Conservation (phyloP, 2,888 invertebrate genomes). For the Ceriagrion tenellum region DNA sequence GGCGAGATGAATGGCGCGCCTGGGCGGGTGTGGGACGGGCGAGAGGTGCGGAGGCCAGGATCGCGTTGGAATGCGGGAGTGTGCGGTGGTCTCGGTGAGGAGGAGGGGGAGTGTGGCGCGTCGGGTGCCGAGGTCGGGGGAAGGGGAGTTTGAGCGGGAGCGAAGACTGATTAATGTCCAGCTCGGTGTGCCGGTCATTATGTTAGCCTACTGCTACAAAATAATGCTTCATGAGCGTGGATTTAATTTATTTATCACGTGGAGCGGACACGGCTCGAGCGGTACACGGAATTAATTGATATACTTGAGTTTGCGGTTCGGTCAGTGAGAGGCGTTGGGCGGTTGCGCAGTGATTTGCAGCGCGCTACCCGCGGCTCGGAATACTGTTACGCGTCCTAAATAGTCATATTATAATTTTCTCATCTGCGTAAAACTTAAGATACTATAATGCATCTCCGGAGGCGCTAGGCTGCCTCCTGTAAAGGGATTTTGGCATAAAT, state of each 20-base stretch:
- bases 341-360: neutral
- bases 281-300: conserved; percentile 43
- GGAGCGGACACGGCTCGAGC: neutral
- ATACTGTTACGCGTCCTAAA: no score
- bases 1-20: conserved; percentile 72
- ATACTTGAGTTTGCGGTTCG: neutral
- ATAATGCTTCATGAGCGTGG: conserved; percentile 41
- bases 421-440: no score
- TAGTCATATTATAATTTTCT: no score
- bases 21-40: conserved; percentile 71
- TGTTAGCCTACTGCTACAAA: conserved; percentile 64
- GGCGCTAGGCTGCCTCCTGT: no score
- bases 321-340: neutral
- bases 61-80: conserved; percentile 77
- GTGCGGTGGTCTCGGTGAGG: conserved; percentile 74
- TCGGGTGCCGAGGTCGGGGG: conserved; percentile 71
- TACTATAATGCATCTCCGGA: no score
- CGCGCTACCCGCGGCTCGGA: no score
- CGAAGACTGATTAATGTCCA: conserved; percentile 69
- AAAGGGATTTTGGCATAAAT: no score
- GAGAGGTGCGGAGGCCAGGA: conserved; percentile 75
- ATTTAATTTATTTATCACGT: neutral
- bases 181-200: conserved; percentile 71
- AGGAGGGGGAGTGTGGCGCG: neutral
- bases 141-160: conserved; percentile 22